Evolutionary conservation across 2,113 vertebrate species (phyloP), one percentile per base, ranked within the genome.

Genomic region (Synodontis membranacea): DNA sequence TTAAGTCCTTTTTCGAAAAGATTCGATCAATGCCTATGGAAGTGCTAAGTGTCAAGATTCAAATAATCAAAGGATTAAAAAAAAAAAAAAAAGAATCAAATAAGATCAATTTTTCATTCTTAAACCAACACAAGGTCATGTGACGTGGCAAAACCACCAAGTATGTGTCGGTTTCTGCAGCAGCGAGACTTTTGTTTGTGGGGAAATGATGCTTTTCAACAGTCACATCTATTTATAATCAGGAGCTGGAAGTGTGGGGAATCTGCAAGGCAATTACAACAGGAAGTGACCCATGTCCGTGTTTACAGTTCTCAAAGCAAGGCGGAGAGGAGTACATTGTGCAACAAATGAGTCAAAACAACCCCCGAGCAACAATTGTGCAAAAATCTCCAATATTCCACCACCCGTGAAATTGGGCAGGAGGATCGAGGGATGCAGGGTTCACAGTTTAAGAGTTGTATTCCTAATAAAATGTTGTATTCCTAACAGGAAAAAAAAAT

Each of bases 241-340:
- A 88, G 86, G 80, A 88, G 84, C 86, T 86, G 28, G 37, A 79
- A 80, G 83, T 60, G 72, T 86, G 66, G 84, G 82, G 86, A 89
- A 82, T 87, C 64, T 81, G 88, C 83, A 88, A 84, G 79, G 89
- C 87, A 90, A 92, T 94, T 93, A 91, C 86, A 89, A 58, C 52
- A 89, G 86, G 88, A 93, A 91, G 89, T 85, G 91, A 93, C 87
- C 92, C 92, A 56, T 93, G 88, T 86, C 91, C 28, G 75, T 82
- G 89, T 93, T 94, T 92, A 92, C 84, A 89, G 89, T 90, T 91
- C 85, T 90, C 85, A 83, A 89, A 86, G 83, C 89, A 89, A 85
- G 86, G 79, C 89, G 80, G 50, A 60, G 81, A 91, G 86, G 66
- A 88, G 88, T 62, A 82, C 88, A 82, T 86, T 89, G 84, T 87